These are phyloP conservation scores for Cricetomys ansorgei DNA, from an alignment of 2,113 vertebrate genomes.

Conservation along the genomic window DNA sequence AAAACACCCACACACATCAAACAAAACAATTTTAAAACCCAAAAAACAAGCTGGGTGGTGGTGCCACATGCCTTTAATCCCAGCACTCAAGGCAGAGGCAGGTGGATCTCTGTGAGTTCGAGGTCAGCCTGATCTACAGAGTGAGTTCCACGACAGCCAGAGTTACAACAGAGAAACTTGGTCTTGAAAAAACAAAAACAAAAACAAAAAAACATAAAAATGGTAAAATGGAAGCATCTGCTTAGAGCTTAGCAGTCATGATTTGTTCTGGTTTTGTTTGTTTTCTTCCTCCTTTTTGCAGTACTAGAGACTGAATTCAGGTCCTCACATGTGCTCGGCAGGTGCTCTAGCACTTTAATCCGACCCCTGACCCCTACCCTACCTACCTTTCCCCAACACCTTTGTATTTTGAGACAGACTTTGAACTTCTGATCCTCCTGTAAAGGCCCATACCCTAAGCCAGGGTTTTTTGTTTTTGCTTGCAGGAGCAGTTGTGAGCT, in stretches of 20 bases:
- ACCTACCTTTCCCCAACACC: neutral
- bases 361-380: neutral
- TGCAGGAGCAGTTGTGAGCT: neutral
- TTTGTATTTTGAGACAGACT: neutral
- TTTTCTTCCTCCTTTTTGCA: too few relatives aligned
- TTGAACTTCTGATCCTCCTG: neutral
- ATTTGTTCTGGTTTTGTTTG: neutral
- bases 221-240: neutral
- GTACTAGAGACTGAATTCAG: neutral
- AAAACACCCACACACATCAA: neutral
- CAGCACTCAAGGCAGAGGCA: too few relatives aligned
- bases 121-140: too few relatives aligned
- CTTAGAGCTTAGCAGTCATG: neutral
- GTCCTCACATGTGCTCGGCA: neutral
- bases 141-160: too few relatives aligned
- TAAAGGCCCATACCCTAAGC: neutral
- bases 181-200: too few relatives aligned
- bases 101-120: too few relatives aligned
- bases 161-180: too few relatives aligned
- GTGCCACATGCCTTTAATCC: too few relatives aligned
- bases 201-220: too few relatives aligned
- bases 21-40: neutral
- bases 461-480: neutral
- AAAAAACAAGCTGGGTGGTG: too few relatives aligned
- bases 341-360: too few relatives aligned